These are phyloP conservation scores for Pemphredon lugubris DNA, from an alignment of 2,888 invertebrate species.

Conservation along the genomic window DNA sequence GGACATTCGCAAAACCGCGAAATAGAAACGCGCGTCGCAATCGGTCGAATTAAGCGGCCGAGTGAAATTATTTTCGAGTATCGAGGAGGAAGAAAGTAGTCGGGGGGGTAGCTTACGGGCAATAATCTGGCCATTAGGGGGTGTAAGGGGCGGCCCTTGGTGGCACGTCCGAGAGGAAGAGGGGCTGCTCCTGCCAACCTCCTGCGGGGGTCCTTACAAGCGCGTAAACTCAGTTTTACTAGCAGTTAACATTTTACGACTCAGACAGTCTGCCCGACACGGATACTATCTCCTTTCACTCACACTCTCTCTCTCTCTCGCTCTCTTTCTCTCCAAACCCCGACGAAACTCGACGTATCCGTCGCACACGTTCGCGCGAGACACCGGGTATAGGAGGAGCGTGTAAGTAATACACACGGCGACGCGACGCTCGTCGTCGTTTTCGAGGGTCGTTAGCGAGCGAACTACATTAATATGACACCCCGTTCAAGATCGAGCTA, in stretches of 20 bases:
- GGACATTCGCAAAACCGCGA: not conserved
- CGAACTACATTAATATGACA: slow-evolving; percentile 72
- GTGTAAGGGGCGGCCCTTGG: slow-evolving; percentile 66
- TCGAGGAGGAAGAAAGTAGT: slow-evolving; percentile 43
- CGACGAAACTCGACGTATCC: slow-evolving; percentile 37
- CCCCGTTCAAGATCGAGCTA: slow-evolving; percentile 67
- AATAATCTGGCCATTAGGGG: slow-evolving; percentile 78
- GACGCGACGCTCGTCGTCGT: slow-evolving; percentile 51
- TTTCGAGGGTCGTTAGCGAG: slow-evolving; percentile 64
- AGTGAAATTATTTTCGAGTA: slow-evolving; percentile 58
- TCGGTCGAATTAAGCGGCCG: slow-evolving; percentile 30
- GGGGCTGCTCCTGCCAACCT: slow-evolving; percentile 65
- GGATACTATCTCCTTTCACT: slow-evolving; percentile 25
- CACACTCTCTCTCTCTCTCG: slow-evolving; percentile 22
- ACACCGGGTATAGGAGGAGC: slow-evolving; percentile 37
- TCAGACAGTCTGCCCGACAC: slow-evolving; percentile 73
- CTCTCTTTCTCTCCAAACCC: slow-evolving; percentile 23
- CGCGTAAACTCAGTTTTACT: slow-evolving; percentile 81
- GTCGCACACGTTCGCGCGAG: slow-evolving; percentile 30
- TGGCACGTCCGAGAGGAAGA: slow-evolving; percentile 50
- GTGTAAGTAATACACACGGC: slow-evolving; percentile 37
- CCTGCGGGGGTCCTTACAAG: slow-evolving; percentile 79
- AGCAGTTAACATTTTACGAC: slow-evolving; percentile 81
- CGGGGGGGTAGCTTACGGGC: slow-evolving; percentile 70
- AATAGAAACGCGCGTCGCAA: not conserved